Conservation (phyloP, 2,113 vertebrate species). For the Hyperopisus bebe region DNA sequence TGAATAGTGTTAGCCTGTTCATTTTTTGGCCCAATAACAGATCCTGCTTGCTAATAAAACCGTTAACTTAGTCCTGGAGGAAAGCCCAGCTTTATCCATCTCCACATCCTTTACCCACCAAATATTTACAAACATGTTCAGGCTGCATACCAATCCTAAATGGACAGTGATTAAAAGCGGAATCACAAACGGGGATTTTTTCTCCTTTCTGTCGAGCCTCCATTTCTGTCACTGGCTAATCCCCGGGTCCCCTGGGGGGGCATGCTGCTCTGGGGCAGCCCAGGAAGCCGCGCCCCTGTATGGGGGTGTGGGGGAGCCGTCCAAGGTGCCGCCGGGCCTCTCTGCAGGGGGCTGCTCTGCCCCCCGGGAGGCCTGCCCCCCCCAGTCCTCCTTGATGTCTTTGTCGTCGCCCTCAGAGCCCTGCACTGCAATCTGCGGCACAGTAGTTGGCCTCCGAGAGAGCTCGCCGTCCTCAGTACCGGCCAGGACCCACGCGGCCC, state of each 20-base stretch:
- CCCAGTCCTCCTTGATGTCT: conserved; percentile 63
- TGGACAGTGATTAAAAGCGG: neutral
- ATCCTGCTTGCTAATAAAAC: conserved; percentile 57
- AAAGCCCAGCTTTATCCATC: conserved; percentile 24
- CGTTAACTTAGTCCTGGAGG: conserved; percentile 70
- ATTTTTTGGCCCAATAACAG: conserved; percentile 35
- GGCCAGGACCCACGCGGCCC: conserved; percentile 47
- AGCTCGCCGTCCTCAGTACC: conserved; percentile 37
- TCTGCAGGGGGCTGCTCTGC: neutral
- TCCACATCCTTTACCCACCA: conserved; percentile 41
- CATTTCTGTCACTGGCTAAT: neutral
- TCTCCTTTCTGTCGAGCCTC: neutral
- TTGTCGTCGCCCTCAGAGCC: conserved; percentile 73
- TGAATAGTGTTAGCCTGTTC: conserved; percentile 30
- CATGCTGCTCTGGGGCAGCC: neutral
- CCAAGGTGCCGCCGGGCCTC: conserved; percentile 11
- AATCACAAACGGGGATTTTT: conserved; percentile 2
- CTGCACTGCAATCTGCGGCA: conserved; percentile 83
- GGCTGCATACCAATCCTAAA: neutral
- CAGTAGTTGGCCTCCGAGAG: conserved; percentile 49
- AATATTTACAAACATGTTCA: conserved; percentile 51
- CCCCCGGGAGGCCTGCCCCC: conserved; percentile 35
- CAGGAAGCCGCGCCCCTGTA: neutral
- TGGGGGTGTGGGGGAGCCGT: neutral
- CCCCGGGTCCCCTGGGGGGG: neutral